A percentile compares a stretch with the other conserved stretches of the same genome.
Conservation (phyloP, 2,888 invertebrate species). For the Anthrax anthrax region DNA sequence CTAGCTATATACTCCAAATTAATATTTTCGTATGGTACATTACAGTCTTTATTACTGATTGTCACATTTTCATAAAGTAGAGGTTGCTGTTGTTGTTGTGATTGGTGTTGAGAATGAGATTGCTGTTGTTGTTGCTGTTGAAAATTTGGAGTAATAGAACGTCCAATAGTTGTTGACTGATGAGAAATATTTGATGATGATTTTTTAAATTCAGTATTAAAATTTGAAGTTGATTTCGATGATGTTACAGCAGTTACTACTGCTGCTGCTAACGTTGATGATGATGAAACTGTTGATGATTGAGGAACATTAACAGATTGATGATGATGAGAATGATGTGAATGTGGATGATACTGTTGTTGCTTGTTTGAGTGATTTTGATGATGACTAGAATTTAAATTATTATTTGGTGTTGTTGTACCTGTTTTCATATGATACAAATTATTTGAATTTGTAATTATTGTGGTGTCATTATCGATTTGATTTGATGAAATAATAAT, state of each 20-base stretch:
- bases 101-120: slow-evolving; percentile 10
- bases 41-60: slow-evolving; percentile 36
- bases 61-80: slow-evolving; percentile 36
- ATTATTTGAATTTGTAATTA: slow-evolving; percentile 11
- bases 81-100: slow-evolving; percentile 18
- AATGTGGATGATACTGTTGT: slow-evolving; percentile 7
- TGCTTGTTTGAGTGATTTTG: too few species aligned
- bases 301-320: neutral
- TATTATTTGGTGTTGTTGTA: slow-evolving; percentile 9
- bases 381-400: slow-evolving; percentile 4
- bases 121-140: slow-evolving; percentile 11
- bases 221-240: slow-evolving; percentile 12
- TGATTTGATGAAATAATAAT: slow-evolving; percentile 11
- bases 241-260: slow-evolving; percentile 4
- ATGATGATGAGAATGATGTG: slow-evolving; percentile 17
- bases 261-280: too few species aligned
- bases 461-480: slow-evolving; percentile 5
- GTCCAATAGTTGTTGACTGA: slow-evolving; percentile 9
- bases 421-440: slow-evolving; percentile 12
- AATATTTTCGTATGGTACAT: slow-evolving; percentile 69
- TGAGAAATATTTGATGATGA: neutral
- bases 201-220: slow-evolving; percentile 5
- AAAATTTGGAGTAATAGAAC: neutral
- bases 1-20: slow-evolving; percentile 83
- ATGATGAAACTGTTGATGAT: slow-evolving; percentile 1